phyloP scores from a whole-genome alignment of 2,113 vertebrate species.

The Rhea americana region DNA sequence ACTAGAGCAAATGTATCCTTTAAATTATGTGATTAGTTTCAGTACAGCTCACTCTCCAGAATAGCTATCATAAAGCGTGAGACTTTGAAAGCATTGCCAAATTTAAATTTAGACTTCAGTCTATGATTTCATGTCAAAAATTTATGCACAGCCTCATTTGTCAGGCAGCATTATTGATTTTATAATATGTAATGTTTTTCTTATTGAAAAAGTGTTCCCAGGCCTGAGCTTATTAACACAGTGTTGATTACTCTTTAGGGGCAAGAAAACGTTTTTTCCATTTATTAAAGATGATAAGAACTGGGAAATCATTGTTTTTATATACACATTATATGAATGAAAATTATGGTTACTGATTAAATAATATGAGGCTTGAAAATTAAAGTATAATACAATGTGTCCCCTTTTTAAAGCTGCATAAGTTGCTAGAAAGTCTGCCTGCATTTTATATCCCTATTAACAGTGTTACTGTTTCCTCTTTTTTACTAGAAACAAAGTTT shows the following conservation, averaged over 20 bases:
- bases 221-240: conserved; percentile 69
- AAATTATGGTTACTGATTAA: conserved; percentile 65
- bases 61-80: conserved; percentile 55
- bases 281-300: conserved; percentile 67
- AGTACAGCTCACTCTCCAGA: conserved; percentile 49
- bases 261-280: conserved; percentile 43
- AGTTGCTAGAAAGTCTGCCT: conserved; percentile 7
- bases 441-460: background rate
- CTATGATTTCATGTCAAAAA: conserved; percentile 65
- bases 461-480: background rate
- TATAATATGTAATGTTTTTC: conserved; percentile 64
- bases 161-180: conserved; percentile 73
- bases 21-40: conserved; percentile 69
- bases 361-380: conserved; percentile 61
- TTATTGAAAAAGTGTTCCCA: conserved; percentile 69
- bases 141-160: conserved; percentile 62
- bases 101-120: conserved; percentile 65
- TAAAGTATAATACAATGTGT: conserved; percentile 41
- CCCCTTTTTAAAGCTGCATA: background rate
- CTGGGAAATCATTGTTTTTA: conserved; percentile 40
- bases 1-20: conserved; percentile 54
- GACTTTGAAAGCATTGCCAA: conserved; percentile 59
- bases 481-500: conserved; percentile 6
- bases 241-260: conserved; percentile 70
- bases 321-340: conserved; percentile 44